Conservation (phyloP, 2,888 invertebrate species). For the Hypomecis punctinalis region DNA sequence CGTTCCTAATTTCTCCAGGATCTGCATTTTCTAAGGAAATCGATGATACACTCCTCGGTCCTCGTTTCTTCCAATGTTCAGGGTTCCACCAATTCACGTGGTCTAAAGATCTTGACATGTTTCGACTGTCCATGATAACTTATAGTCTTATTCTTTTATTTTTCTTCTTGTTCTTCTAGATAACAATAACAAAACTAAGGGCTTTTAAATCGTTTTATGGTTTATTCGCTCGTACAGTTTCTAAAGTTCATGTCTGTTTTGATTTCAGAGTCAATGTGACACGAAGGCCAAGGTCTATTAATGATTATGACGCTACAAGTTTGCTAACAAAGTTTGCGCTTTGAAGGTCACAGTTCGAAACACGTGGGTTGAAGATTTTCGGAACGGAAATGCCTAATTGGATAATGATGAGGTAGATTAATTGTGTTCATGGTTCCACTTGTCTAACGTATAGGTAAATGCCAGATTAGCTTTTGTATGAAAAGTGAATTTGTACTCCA, state of each 20-base stretch:
- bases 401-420: background rate
- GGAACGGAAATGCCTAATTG: constrained; percentile 1
- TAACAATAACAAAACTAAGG: too few relatives aligned
- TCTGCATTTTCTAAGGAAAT: constrained; percentile 67
- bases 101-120: constrained; percentile 66
- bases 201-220: too few relatives aligned
- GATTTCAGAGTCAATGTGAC: background rate
- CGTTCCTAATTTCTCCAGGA: constrained; percentile 70
- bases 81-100: constrained; percentile 77
- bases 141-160: background rate
- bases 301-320: background rate
- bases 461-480: background rate
- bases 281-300: background rate
- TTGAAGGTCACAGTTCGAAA: background rate
- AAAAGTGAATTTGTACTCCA: background rate
- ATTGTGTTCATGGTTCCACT: constrained; percentile 3
- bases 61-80: constrained; percentile 63
- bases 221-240: background rate
- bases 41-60: constrained; percentile 62
- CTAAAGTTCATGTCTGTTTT: too few relatives aligned
- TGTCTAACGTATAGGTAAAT: background rate
- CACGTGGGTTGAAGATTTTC: background rate
- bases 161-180: background rate
- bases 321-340: constrained; percentile 2
- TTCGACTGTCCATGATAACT: constrained; percentile 59